phyloP scores from a whole-genome alignment of 2,797 vertebrate species.

The Eutrigla gurnardus region DNA sequence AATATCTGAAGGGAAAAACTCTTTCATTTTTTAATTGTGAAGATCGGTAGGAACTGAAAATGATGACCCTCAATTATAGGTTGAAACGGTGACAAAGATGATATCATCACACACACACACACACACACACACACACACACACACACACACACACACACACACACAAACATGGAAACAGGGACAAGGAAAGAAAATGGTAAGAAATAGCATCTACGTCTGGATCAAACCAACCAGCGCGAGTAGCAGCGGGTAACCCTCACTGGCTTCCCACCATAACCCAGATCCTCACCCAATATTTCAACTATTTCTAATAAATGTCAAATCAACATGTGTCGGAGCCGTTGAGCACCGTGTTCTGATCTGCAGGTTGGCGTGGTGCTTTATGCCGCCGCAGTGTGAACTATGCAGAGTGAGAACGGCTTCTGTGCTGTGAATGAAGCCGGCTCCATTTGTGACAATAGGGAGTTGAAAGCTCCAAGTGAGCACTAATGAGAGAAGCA shows the following conservation, averaged over 20 bases:
- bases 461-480: slow-evolving; percentile 74
- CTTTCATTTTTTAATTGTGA: not conserved
- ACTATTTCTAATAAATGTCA: slow-evolving; percentile 21
- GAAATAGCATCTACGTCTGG: not conserved
- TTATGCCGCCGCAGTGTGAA: slow-evolving; percentile 38
- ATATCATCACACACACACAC: too few relatives aligned
- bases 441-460: slow-evolving; percentile 79
- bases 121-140: not conserved
- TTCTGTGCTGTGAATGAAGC: slow-evolving; percentile 82
- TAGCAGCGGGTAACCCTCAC: not conserved
- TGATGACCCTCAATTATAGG: not conserved
- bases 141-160: not conserved
- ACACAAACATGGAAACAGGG: not conserved
- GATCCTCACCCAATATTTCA: slow-evolving; percentile 6
- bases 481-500: slow-evolving; percentile 87
- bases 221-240: not conserved
- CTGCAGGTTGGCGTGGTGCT: slow-evolving; percentile 21
- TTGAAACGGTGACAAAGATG: not conserved
- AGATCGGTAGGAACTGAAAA: slow-evolving; percentile 7
- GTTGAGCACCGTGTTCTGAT: slow-evolving; percentile 11
- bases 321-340: slow-evolving; percentile 1
- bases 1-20: not conserved
- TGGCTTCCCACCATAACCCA: not conserved
- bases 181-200: not conserved
- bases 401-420: slow-evolving; percentile 40